Evolutionary conservation across 2,113 vertebrate genomes (phyloP), one percentile per base, ranked within the genome.

Genomic region (Phaethornis superciliosus): DNA sequence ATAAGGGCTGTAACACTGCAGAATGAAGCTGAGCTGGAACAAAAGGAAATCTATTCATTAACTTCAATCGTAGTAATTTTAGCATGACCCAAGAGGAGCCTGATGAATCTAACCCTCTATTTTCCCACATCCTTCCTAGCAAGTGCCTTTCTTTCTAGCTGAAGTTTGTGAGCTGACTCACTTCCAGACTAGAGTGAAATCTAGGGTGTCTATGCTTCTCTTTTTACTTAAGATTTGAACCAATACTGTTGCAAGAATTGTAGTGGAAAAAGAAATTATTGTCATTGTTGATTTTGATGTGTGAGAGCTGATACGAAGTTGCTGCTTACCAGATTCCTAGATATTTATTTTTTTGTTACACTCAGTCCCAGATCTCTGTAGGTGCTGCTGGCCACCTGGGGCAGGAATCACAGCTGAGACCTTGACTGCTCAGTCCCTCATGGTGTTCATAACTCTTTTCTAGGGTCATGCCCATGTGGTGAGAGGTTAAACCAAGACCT

Each of bases 21-120:
- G 90, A 95, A 84, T 78, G 93, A 94, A 94, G 83, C 88, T 89
- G 92, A 82, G 93, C 90, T 86, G 92, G 89, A 97, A 94, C 90
- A 95, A 95, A 96, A 93, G 76, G 69, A 90, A 95, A 95, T 94
- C 88, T 91, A 65, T 94, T 96, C 92, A 94, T 96, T 95, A 94
- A 83, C 85, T 95, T 93, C 94, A 95, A 95, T 97, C 62, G 88
- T 93, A 95, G 94, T 96, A 97, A 97, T 95, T 97, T 95, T 91
- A 88, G 90, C 88, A 37, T 95, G 95, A 95, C 94, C 96, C 90
- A 95, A 90, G 90, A 96, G 92, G 83, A 94, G 94, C 81, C 63
- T 95, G 47, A 79, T 94, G 92, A 94, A 95, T 95, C 94, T 92
- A 96, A 95, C 78, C 88, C 83, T 86, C 94, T 96, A 93, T 96